A percentile compares a stretch with the other conserved stretches of the same genome.
phyloP scores from a whole-genome alignment of 2,113 vertebrate genomes.

The Aleadryas rufinucha region DNA sequence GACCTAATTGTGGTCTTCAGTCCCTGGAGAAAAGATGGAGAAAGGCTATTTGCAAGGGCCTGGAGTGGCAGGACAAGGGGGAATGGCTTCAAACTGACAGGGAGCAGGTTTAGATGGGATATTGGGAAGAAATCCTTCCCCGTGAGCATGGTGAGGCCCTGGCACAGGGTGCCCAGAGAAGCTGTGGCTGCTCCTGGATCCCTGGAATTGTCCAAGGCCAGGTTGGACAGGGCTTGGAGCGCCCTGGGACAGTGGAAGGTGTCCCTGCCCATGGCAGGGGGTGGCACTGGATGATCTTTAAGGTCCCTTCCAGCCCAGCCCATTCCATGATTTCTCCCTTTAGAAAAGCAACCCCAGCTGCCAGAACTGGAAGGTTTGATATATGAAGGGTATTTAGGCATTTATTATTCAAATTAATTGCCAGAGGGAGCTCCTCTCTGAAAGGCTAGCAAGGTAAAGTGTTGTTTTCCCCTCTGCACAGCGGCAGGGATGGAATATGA shows the following conservation, averaged over 20 bases:
- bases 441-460: background rate
- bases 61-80: background rate
- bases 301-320: background rate
- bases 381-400: background rate
- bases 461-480: background rate
- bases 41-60: background rate
- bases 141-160: background rate
- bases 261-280: background rate
- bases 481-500: background rate
- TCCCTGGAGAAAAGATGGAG: background rate
- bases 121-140: background rate
- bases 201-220: background rate
- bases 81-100: background rate
- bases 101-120: background rate
- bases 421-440: background rate
- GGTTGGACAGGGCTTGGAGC: background rate
- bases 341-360: background rate
- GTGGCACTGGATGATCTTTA: background rate
- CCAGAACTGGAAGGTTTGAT: background rate
- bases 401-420: background rate
- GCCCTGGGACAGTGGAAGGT: background rate
- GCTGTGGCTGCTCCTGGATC: background rate
- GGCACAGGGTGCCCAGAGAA: background rate
- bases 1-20: background rate
- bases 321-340: background rate